A percentile compares a stretch with the other conserved stretches of the same genome.
Conservation (phyloP, 2,113 vertebrate genomes). For the Gymnobelideus leadbeateri region DNA sequence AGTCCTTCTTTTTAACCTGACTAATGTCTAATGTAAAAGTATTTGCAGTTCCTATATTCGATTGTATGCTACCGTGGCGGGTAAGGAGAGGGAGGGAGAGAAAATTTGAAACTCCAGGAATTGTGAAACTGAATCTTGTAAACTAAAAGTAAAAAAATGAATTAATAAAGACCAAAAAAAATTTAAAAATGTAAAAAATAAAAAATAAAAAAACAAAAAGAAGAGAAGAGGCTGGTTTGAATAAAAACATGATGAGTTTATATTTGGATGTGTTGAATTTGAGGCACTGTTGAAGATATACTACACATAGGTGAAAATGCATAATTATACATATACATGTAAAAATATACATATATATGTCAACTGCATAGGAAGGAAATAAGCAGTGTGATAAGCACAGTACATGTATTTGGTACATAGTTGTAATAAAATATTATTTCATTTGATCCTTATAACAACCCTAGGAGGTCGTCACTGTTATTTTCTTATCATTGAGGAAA, state of each 20-base stretch:
- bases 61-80: too few relatives aligned
- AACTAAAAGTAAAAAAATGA: too few relatives aligned
- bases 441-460: background rate
- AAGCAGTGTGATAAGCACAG: background rate
- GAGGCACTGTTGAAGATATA: background rate
- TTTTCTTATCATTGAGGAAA: background rate
- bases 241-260: background rate
- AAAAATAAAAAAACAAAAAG: background rate
- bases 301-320: background rate
- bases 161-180: too few relatives aligned
- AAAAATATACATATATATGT: background rate
- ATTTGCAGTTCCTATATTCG: too few relatives aligned
- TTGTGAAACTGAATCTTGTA: too few relatives aligned
- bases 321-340: background rate
- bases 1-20: too few relatives aligned
- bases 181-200: too few relatives aligned
- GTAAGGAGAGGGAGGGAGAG: too few relatives aligned
- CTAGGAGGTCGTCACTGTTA: background rate
- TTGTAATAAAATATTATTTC: background rate
- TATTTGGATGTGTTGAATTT: background rate
- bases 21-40: too few relatives aligned
- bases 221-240: background rate
- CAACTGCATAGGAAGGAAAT: background rate
- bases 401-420: background rate
- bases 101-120: too few relatives aligned